phyloP scores from a whole-genome alignment of 1,140 invertebrate genomes.

The Eueides isabella region DNA sequence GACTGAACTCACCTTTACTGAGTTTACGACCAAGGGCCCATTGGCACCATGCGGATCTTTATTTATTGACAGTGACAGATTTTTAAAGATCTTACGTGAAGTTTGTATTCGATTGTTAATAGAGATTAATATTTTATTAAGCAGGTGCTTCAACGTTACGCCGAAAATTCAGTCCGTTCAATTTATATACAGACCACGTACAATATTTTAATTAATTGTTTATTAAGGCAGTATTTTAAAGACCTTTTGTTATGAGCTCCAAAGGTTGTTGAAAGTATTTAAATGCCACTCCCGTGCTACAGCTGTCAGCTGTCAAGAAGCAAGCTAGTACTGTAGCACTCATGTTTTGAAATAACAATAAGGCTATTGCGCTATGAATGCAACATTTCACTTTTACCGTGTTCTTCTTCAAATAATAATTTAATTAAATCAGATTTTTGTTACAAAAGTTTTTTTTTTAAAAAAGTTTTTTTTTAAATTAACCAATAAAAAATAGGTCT shows the following conservation, averaged over 20 bases:
- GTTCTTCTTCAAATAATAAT: not conserved
- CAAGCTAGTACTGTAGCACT: not conserved
- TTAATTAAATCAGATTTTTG: not conserved
- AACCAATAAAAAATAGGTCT: no score
- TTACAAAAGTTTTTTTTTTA: not conserved
- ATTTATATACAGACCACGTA: not conserved
- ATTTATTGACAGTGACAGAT: no score
- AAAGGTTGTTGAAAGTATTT: not conserved
- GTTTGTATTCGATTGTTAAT: no score
- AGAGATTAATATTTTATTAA: no score
- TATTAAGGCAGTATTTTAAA: slow-evolving; percentile 2
- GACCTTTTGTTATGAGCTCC: not conserved
- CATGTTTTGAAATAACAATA: slow-evolving; percentile 1
- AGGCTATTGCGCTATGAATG: not conserved
- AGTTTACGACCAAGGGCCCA: no score
- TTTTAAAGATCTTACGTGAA: no score
- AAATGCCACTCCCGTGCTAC: not conserved
- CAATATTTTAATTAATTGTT: slow-evolving; percentile 7
- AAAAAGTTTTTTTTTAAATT: no score
- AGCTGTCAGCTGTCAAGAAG: slow-evolving; percentile 10
- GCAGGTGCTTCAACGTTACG: not conserved
- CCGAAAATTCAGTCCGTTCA: not conserved
- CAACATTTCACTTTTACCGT: not conserved
- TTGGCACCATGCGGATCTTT: no score
- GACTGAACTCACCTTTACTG: no score